phyloP scores from a whole-genome alignment of 2,113 vertebrate genomes.

The Prunella fulvescens region DNA sequence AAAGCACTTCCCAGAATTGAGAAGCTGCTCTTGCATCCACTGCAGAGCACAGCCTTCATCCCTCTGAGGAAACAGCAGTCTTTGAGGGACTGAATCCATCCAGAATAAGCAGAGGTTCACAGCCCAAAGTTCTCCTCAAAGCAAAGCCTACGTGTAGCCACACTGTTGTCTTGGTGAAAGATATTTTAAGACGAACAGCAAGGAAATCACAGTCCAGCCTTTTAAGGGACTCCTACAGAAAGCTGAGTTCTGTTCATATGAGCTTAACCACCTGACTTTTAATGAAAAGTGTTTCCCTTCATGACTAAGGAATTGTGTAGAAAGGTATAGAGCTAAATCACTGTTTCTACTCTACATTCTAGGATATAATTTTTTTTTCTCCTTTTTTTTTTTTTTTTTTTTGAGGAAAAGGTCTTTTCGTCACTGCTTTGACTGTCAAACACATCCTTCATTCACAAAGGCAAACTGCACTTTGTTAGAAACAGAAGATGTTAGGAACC shows the following conservation, averaged over 20 bases:
- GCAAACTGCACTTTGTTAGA: background rate
- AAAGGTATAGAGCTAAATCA: background rate
- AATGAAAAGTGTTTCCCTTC: background rate
- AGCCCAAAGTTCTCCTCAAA: background rate
- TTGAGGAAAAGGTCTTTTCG: background rate
- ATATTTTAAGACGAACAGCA: background rate
- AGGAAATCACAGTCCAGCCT: background rate
- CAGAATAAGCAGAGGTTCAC: background rate
- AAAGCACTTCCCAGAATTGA: constrained; percentile 3
- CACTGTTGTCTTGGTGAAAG: background rate
- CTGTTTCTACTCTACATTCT: background rate
- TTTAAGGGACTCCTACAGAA: background rate
- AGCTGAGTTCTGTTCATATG: background rate
- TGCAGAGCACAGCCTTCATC: background rate
- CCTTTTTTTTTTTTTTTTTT: accelerated
- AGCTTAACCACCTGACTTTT: background rate
- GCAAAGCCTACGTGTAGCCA: background rate
- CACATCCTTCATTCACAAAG: background rate
- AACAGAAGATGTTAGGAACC: background rate
- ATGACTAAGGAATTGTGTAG: background rate
- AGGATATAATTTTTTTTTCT: background rate
- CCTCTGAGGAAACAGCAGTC: background rate
- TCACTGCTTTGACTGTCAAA: background rate
- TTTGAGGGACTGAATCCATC: background rate
- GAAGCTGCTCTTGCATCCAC: background rate